These are phyloP conservation scores for Motacilla tschutschensis DNA, from an alignment of 2,113 vertebrate species.

Conservation along the genomic window DNA sequence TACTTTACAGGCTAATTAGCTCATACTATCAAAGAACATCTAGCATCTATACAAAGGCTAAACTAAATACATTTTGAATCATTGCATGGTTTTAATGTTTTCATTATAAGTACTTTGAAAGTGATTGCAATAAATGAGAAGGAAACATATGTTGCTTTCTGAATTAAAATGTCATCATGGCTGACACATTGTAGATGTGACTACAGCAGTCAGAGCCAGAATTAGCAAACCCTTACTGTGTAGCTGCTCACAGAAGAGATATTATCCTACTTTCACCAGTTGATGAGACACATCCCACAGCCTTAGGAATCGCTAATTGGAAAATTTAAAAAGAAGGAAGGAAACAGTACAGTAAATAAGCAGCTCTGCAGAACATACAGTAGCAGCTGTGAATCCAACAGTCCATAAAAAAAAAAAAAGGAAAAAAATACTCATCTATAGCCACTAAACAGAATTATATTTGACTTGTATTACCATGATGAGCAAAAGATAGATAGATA, in stretches of 20 bases:
- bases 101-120: conserved; percentile 47
- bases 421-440: neutral
- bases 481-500: neutral
- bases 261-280: conserved; percentile 46
- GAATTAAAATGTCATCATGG: conserved; percentile 61
- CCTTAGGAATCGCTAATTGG: conserved; percentile 51
- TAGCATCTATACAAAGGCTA: conserved; percentile 13
- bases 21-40: conserved; percentile 8
- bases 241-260: conserved; percentile 49
- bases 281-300: conserved; percentile 53
- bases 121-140: conserved; percentile 47
- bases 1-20: conserved; percentile 3
- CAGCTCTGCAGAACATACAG: conserved; percentile 2
- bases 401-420: neutral
- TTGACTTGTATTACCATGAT: neutral
- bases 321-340: conserved; percentile 44
- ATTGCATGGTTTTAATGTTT: conserved; percentile 48
- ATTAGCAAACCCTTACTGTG: conserved; percentile 53
- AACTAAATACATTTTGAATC: conserved; percentile 46
- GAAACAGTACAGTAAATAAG: conserved; percentile 35
- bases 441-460: neutral
- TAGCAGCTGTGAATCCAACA: neutral
- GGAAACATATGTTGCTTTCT: conserved; percentile 50
- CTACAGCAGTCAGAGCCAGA: conserved; percentile 41
- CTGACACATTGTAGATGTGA: conserved; percentile 55